Evolutionary conservation across 2,113 vertebrate genomes (phyloP).

Genomic region (Entelurus aequoreus): DNA sequence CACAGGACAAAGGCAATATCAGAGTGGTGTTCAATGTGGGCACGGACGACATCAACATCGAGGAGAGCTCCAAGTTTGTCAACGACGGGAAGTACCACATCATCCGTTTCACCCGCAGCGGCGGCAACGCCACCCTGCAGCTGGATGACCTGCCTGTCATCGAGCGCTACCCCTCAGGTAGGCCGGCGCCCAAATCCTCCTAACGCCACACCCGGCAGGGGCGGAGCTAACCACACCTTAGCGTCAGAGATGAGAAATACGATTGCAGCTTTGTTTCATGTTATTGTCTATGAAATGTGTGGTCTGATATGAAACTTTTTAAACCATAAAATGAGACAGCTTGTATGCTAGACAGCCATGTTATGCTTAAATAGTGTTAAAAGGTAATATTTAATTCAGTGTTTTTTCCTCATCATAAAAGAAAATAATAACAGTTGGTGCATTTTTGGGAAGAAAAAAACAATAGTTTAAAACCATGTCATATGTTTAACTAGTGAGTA

Average conservation of each 20-base stretch:
- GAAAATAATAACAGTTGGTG: conserved; percentile 71
- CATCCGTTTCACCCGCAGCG: conserved; percentile 95
- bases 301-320: conserved; percentile 67
- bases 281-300: conserved; percentile 62
- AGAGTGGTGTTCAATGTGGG: conserved; percentile 98
- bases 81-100: conserved; percentile 98
- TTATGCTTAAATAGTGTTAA: conserved; percentile 71
- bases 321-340: conserved; percentile 65
- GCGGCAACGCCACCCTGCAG: conserved; percentile 96
- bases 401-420: conserved; percentile 65
- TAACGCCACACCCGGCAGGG: conserved; percentile 32
- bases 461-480: conserved; percentile 64
- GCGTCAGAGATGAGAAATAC: conserved; percentile 36
- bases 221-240: conserved; percentile 35
- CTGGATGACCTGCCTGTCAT: conserved; percentile 97
- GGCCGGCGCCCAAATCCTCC: conserved; percentile 45
- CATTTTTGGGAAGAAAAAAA: conserved; percentile 58
- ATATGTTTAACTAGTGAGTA: conserved; percentile 97
- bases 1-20: conserved; percentile 95
- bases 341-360: conserved; percentile 53
- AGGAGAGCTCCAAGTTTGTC: conserved; percentile 96
- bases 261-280: conserved; percentile 56
- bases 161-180: conserved; percentile 98
- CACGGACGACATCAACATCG: conserved; percentile 98
- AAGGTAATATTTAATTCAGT: conserved; percentile 64